Base-by-base conservation (phyloP, 2,113 vertebrate genomes). In the Eptesicus fuscus region DNA sequence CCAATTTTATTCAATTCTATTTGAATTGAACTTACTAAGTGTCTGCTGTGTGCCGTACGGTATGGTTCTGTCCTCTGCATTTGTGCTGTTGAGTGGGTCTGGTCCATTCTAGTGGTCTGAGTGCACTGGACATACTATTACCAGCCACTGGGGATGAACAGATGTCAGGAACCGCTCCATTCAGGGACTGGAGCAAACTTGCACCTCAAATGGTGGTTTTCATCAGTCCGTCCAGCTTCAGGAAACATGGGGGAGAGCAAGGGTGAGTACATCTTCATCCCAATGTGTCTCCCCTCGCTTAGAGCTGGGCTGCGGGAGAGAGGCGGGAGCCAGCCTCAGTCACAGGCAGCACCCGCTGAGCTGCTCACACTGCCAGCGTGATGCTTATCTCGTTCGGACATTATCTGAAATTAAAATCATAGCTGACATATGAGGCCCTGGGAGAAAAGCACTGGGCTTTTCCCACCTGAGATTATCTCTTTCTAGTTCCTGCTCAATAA, bases 341-440 rank as follows among this genome's bases (percentile, higher is more conserved):
- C 86, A 78, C 70, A 93, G 70, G 74, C 89, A 95, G 76, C 76
- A 85, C 86, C 90, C n/a, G 51, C 16, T 35, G 56, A 87, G 93
- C 93, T 95, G 83, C 90, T 95, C 82, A 84, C 95, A 91, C 67
- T 47, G 70, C 73, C 0, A 83, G 65, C 80, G 96, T 90, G 42
- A 78, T 91, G 98, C 97, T 97, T 98, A 98, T 97, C 97, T 96
- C 83, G 47, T 77, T 96, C 92, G 92, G 98, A 98, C 98, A 53
- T 96, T 98, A 98, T 98, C 98, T 98, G 97, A 98, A 98, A 98
- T 98, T 98, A 98, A 98, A 98, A 98, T 98, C 98, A 9, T 95
- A 96, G 95, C 92, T 98, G 98, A 98, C 97, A 97, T 69, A 35
- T 5, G 90, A 95, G 98, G 97, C 95, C 96, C 94, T 96, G 96